phyloP scores from a whole-genome alignment of 2,888 invertebrate genomes.

The Thera britannica region DNA sequence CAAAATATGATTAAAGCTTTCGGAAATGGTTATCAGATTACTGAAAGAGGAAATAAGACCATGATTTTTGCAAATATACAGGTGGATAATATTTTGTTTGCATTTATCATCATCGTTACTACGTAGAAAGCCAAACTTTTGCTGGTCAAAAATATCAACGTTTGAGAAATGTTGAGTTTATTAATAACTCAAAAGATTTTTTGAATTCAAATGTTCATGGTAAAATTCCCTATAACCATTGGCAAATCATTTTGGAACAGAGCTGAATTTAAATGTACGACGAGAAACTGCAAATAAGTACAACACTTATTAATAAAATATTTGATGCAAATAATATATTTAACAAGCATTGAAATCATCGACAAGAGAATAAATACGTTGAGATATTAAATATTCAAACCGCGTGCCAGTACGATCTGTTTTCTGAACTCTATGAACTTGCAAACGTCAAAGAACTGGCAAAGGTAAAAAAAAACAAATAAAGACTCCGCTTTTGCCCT shows the following conservation, averaged over 20 bases:
- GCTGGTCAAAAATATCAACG: no score
- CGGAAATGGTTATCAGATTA: no score
- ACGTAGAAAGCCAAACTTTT: no score
- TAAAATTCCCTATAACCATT: no score
- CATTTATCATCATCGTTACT: no score
- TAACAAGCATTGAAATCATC: slow-evolving; percentile 12
- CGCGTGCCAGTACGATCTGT: slow-evolving; percentile 3
- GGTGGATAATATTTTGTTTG: no score
- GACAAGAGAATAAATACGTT: slow-evolving; percentile 14
- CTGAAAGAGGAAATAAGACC: no score
- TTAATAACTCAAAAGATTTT: no score
- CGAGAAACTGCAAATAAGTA: background rate
- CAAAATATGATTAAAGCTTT: background rate
- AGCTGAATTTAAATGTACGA: background rate
- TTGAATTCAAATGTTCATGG: no score
- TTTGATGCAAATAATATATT: slow-evolving; percentile 8
- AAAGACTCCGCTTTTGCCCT: background rate
- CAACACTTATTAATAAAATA: background rate
- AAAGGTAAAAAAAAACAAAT: slow-evolving; percentile 4
- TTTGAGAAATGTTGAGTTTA: no score
- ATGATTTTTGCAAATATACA: no score
- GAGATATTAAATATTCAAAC: slow-evolving; percentile 15
- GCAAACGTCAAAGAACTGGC: slow-evolving; percentile 16
- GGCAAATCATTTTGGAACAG: no score
- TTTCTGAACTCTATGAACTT: slow-evolving; percentile 16